These are phyloP conservation scores for Macrosteles quadrilineatus DNA, from an alignment of 1,140 invertebrate genomes.

Conservation along the genomic window DNA sequence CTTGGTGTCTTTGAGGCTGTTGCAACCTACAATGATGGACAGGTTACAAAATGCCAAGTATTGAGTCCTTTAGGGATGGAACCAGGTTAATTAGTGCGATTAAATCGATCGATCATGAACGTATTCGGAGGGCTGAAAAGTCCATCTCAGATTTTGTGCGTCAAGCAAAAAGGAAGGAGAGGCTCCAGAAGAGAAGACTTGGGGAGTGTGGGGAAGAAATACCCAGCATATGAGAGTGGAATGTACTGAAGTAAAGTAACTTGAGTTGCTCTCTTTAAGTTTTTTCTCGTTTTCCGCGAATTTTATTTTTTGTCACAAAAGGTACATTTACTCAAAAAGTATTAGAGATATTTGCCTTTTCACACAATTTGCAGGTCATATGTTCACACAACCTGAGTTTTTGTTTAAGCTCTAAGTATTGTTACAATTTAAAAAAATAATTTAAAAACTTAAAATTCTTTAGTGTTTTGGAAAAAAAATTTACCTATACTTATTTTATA, in stretches of 20 bases:
- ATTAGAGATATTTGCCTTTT: slow-evolving; percentile 5
- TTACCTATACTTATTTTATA: background rate
- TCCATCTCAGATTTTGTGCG: background rate
- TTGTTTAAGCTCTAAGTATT: background rate
- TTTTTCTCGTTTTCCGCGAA: slow-evolving; percentile 26
- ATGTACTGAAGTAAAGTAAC: slow-evolving; percentile 11
- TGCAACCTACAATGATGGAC: slow-evolving; percentile 31
- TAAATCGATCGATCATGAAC: slow-evolving; percentile 26
- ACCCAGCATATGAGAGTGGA: slow-evolving; percentile 29
- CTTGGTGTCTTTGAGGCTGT: slow-evolving; percentile 34
- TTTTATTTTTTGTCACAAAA: slow-evolving; percentile 15
- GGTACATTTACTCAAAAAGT: slow-evolving; percentile 31
- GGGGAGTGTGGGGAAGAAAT: slow-evolving; percentile 4
- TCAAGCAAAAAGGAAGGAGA: slow-evolving; percentile 22
- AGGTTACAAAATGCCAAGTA: slow-evolving; percentile 32
- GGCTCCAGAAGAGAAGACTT: slow-evolving; percentile 26
- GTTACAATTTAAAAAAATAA: background rate
- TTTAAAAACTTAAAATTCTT: background rate
- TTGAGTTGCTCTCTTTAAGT: background rate
- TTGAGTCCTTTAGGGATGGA: slow-evolving; percentile 23
- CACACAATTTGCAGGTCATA: background rate
- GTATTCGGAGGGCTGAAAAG: slow-evolving; percentile 28
- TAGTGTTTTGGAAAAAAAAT: background rate
- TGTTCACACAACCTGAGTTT: background rate
- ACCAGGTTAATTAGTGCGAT: background rate